Base-by-base conservation (phyloP, 2,888 invertebrate genomes). In the Ochropleura leucogaster region DNA sequence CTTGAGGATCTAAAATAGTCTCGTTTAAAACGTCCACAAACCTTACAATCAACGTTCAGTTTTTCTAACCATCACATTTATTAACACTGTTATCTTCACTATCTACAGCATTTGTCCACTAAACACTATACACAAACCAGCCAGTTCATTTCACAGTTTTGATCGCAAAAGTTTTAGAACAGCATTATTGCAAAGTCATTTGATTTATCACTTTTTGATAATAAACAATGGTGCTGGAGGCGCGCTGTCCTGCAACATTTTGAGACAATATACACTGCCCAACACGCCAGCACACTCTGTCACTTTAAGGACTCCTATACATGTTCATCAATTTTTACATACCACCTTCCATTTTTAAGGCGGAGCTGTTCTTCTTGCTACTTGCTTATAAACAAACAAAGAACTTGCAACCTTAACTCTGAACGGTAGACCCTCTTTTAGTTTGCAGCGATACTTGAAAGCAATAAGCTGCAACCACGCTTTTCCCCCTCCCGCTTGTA, bases 311-410 rank as follows among this genome's bases (percentile, higher is more conserved):
- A 96, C 96, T 96, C 92, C 95, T 95, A 96, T 96, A 96, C 95
- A 95, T 96, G 96, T 96, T 96, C 96, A 96, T 96, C 94, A 96
- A 96, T 96, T 96, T 96, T 96, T 96, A 96, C 96, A 96, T 96
- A 96, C 96, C 96, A 96, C 96, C 96, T 96, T 96, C 96, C 96
- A 96, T 96, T 96, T 96, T 96, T 96, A 96, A 96, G 96, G 96
- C 96, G 96, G 96, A 95, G 96, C 95, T 96, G 95, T 93, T 94
- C 92, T 95, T 95, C 92, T 90, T 88, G 92, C 89, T 90, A 91
- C 93, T 92, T 91, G 89, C 87, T 88, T 82, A 77, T 68, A 77
- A 77, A 0, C 0, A 3, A 3, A 53, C 78, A 86, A 55, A 74
- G 10, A 76, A 90, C 84, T 79, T 73, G 90, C 87, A 66, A 74